Percentiles rank a stretch among this genome's conserved stretches.
phyloP scores from a whole-genome alignment of 2,888 invertebrate genomes.

The Xestia sexstrigata region DNA sequence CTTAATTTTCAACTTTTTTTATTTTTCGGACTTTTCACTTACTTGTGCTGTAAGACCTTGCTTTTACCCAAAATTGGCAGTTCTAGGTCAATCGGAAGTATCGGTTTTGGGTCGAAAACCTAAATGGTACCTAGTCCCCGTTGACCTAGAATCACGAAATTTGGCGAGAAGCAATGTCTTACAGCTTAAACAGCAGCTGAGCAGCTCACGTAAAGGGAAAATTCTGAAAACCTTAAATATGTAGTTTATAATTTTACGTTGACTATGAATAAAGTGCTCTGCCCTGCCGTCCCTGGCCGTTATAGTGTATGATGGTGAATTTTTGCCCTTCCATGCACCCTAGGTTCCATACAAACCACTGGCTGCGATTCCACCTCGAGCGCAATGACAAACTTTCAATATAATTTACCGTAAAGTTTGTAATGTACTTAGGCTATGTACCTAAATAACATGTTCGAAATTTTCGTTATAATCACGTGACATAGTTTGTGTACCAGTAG shows the following conservation, averaged over 20 bases:
- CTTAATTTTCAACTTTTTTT: no score
- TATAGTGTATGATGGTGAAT: neutral
- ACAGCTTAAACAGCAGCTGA: no score
- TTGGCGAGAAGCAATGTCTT: no score
- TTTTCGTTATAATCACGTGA: constrained; percentile 30
- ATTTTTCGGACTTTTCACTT: no score
- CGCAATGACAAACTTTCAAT: neutral
- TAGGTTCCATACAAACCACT: neutral
- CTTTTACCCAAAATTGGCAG: no score
- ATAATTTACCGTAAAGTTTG: neutral
- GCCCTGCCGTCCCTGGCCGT: neutral
- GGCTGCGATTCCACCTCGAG: neutral
- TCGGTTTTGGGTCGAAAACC: no score
- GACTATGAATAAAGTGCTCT: neutral
- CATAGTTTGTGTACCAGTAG: constrained; percentile 13
- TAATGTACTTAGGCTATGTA: neutral
- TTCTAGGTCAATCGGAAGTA: no score
- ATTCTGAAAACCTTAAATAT: no score
- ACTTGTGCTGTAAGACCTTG: no score
- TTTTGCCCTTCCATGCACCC: neutral
- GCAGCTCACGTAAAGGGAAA: no score
- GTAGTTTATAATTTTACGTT: neutral
- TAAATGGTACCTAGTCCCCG: no score
- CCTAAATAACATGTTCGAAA: constrained; percentile 17
- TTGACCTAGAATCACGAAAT: no score